Evolutionary conservation across 2,797 vertebrate genomes (phyloP).

Genomic region (Ptychobarbus kaznakovi): DNA sequence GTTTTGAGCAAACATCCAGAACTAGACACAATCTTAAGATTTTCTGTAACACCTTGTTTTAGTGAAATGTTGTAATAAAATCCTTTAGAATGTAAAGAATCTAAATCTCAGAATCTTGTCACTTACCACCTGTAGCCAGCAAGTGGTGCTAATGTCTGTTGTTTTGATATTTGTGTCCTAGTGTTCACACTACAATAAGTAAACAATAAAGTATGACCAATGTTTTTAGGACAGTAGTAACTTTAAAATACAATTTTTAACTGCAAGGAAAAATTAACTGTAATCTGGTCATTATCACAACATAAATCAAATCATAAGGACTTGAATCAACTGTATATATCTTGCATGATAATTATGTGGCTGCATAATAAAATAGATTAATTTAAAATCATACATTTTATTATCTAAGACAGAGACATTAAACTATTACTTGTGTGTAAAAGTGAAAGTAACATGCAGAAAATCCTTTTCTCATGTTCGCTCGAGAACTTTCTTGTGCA

Average conservation of each 20-base stretch:
- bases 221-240: neutral
- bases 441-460: neutral
- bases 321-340: neutral
- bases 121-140: neutral
- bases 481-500: neutral
- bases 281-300: neutral
- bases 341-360: neutral
- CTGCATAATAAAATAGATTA: neutral
- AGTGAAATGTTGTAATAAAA: neutral
- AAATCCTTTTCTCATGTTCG: neutral
- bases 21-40: neutral
- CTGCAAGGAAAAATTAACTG: neutral
- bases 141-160: neutral
- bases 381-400: neutral
- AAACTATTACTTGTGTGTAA: neutral
- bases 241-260: neutral
- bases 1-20: neutral
- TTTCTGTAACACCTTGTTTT: neutral
- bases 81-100: neutral
- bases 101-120: neutral
- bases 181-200: neutral
- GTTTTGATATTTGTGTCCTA: neutral
- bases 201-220: neutral
- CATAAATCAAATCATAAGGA: neutral
- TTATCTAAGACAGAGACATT: neutral